These are phyloP conservation scores for Bos indicus DNA, from an alignment of 2,113 vertebrate species.

Conservation along the genomic window DNA sequence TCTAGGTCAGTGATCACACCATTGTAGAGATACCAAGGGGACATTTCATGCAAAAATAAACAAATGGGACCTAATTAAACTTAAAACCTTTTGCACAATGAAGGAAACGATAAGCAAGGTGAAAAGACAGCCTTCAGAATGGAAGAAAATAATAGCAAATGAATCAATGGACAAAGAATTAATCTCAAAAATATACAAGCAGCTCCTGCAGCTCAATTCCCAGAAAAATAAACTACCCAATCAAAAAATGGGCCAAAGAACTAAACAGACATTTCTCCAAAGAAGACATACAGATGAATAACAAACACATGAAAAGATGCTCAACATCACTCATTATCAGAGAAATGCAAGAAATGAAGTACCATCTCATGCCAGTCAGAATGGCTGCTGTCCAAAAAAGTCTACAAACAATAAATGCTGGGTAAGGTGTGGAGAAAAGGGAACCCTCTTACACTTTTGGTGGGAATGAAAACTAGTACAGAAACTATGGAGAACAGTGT, in stretches of 20 bases:
- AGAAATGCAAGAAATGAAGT: background rate
- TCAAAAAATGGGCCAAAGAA: background rate
- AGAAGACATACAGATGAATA: background rate
- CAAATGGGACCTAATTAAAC: background rate
- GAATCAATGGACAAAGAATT: background rate
- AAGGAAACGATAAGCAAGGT: background rate
- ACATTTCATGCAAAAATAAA: background rate
- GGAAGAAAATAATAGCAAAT: background rate
- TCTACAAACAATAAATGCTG: background rate
- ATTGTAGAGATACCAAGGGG: no score
- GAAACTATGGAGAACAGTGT: background rate
- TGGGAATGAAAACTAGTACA: background rate
- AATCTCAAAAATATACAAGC: background rate
- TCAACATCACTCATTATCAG: background rate
- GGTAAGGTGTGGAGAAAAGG: background rate
- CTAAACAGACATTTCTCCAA: background rate
- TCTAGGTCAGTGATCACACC: no score
- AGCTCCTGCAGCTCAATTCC: background rate
- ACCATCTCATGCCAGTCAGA: background rate
- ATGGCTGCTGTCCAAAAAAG: background rate
- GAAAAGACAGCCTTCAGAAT: background rate
- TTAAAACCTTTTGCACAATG: background rate
- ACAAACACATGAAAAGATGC: background rate
- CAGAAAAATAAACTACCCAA: background rate
- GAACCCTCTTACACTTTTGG: background rate